These are phyloP conservation scores for Solea senegalensis DNA, from an alignment of 2,113 vertebrate genomes.

Conservation along the genomic window DNA sequence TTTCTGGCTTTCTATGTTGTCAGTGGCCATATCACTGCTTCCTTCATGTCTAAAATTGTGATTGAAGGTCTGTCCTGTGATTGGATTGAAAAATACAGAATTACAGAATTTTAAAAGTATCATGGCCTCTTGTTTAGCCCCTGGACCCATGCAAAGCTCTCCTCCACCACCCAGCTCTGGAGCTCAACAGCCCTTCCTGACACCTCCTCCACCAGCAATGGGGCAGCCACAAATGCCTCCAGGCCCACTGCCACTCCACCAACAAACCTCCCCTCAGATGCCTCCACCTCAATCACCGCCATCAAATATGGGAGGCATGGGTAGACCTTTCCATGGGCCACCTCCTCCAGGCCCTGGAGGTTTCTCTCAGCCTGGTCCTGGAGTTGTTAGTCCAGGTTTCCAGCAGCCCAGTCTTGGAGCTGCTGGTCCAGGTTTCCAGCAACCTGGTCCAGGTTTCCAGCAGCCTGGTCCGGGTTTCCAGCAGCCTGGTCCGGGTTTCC, in stretches of 20 bases:
- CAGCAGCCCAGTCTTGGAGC: neutral
- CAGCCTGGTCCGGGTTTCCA: no score
- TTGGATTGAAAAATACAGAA: neutral
- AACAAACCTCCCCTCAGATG: slow-evolving; percentile 66
- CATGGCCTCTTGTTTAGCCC: slow-evolving; percentile 66
- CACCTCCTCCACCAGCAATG: slow-evolving; percentile 60
- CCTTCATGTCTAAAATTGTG: neutral
- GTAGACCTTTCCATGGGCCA: slow-evolving; percentile 79
- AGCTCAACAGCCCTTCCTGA: slow-evolving; percentile 72
- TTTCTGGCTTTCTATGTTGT: neutral
- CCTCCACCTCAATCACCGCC: slow-evolving; percentile 73
- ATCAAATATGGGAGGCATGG: slow-evolving; percentile 64
- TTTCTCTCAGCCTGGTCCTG: slow-evolving; percentile 80
- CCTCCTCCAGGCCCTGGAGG: slow-evolving; percentile 71
- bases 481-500: no score
- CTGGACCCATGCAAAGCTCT: slow-evolving; percentile 64
- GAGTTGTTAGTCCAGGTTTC: slow-evolving; percentile 68
- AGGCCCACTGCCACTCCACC: slow-evolving; percentile 74
- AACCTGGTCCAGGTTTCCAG: neutral
- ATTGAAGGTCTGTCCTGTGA: neutral
- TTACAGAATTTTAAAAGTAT: neutral
- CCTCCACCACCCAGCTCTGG: slow-evolving; percentile 64
- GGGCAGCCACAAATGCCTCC: slow-evolving; percentile 72
- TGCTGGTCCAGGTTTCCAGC: neutral
- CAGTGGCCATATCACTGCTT: no score